Evolutionary conservation across 2,113 vertebrate genomes (phyloP).

Genomic region (Echinops telfairi): DNA sequence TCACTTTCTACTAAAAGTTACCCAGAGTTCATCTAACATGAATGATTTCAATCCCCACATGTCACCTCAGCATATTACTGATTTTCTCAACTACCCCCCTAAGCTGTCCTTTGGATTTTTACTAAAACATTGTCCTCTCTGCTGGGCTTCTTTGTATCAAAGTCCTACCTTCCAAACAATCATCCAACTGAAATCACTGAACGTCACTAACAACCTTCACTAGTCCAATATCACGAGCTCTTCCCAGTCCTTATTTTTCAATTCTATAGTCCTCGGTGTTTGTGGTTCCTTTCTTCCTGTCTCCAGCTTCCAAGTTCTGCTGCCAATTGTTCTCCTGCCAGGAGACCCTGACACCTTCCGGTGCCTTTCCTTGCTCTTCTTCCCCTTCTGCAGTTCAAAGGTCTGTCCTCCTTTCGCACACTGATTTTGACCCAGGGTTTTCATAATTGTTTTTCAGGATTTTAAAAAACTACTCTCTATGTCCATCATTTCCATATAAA

Average conservation of each 20-base stretch:
- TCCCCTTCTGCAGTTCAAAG: background rate
- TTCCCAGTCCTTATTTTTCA: background rate
- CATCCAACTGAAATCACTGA: background rate
- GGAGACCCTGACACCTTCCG: background rate
- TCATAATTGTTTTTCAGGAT: slow-evolving; percentile 13
- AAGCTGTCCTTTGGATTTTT: background rate
- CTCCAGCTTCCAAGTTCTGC: no score
- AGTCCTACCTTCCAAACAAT: slow-evolving; percentile 1
- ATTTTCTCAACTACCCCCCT: background rate
- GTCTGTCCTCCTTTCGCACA: background rate
- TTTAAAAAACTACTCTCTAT: background rate
- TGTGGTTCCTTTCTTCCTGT: no score
- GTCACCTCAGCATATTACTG: background rate
- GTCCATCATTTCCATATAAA: background rate
- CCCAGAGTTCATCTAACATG: background rate
- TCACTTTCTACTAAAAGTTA: background rate
- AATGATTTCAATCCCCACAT: background rate
- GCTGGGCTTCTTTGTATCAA: background rate
- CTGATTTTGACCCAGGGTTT: background rate
- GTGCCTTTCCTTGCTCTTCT: background rate
- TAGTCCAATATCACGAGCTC: slow-evolving; percentile 3
- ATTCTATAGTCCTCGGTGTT: no score
- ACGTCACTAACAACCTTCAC: background rate
- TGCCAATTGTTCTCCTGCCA: background rate
- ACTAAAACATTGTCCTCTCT: slow-evolving; percentile 1